Conservation (phyloP, 2,797 vertebrate genomes). For the Galagoides demidoff region DNA sequence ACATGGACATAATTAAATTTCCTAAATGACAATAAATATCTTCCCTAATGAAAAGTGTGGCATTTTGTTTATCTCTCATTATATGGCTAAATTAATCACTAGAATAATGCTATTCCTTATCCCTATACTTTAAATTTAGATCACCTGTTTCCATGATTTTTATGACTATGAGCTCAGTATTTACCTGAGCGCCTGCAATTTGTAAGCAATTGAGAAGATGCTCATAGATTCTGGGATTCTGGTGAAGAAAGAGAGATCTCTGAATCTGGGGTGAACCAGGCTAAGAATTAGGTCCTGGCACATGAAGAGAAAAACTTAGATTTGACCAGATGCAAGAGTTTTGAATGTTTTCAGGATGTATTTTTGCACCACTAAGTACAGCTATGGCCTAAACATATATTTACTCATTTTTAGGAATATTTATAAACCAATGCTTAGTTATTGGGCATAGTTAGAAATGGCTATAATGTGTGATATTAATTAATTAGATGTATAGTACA, state of each 20-base stretch:
- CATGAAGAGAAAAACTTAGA: not conserved
- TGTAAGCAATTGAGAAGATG: conserved; percentile 42
- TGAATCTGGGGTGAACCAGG: not conserved
- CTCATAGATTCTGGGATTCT: not conserved
- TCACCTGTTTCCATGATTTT: conserved; percentile 22
- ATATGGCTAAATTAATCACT: not conserved
- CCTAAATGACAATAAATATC: not conserved
- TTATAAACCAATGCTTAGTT: not conserved
- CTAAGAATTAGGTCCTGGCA: conserved; percentile 5
- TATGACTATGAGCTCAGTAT: not conserved
- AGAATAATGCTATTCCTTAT: not conserved
- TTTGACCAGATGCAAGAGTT: not conserved
- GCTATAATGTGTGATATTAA: not conserved
- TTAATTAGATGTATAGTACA: not conserved
- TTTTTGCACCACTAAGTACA: not conserved
- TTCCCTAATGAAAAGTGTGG: not conserved
- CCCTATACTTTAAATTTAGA: not conserved
- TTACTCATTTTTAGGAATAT: conserved; percentile 6
- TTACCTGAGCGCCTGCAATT: not conserved
- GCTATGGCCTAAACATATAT: not conserved
- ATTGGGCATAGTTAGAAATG: not conserved
- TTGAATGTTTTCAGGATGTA: not conserved
- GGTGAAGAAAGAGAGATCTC: not conserved
- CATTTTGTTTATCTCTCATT: not conserved
- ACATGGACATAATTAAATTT: not conserved